These are phyloP conservation scores for Connochaetes taurinus DNA, from an alignment of 2,113 vertebrate species.

Conservation along the genomic window DNA sequence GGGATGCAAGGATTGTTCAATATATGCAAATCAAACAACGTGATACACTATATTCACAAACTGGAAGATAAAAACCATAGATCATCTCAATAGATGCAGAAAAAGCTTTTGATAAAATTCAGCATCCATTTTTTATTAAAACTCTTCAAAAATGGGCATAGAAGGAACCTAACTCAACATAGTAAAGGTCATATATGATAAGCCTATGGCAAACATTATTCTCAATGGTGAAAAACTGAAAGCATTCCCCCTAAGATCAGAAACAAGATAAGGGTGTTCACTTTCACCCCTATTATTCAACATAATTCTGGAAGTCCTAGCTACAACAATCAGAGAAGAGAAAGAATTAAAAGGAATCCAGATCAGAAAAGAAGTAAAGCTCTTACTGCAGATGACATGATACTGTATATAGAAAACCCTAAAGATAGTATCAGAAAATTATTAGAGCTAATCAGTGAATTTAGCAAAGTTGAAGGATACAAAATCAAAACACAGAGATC, in stretches of 20 bases:
- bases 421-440: not conserved
- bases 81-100: not conserved
- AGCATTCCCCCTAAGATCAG: not conserved
- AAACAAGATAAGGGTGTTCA: not conserved
- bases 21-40: not conserved
- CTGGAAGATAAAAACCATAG: not conserved
- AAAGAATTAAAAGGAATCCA: not conserved
- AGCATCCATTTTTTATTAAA: not conserved
- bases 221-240: not conserved
- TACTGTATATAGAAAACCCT: not conserved
- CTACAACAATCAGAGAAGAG: not conserved
- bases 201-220: not conserved
- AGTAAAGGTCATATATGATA: not conserved
- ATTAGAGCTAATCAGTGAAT: not conserved
- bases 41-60: not conserved
- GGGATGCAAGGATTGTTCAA: not conserved
- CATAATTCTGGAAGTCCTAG: not conserved
- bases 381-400: not conserved
- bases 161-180: not conserved
- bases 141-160: not conserved
- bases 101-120: not conserved
- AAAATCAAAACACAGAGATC: not conserved
- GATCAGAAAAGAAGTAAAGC: not conserved
- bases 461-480: not conserved
- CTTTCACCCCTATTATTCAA: not conserved